Conservation (phyloP, 2,888 invertebrate genomes). For the Ornithoptera priamus region DNA sequence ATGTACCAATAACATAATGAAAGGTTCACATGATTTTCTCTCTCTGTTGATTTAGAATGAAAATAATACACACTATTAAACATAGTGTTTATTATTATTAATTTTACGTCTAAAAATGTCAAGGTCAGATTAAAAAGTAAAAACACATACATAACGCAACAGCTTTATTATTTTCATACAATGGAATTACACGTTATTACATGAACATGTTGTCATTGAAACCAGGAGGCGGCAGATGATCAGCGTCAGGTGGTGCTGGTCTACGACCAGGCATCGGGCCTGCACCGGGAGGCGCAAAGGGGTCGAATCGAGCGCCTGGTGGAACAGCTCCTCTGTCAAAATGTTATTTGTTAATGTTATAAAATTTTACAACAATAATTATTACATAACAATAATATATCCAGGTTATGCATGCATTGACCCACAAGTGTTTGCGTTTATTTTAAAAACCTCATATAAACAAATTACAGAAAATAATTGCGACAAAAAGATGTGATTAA, state of each 20-base stretch:
- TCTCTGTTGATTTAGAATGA: too few species aligned
- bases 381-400: not conserved
- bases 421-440: too few species aligned
- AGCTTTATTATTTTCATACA: not conserved
- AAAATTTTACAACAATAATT: not conserved
- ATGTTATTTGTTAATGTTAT: slow-evolving; percentile 20
- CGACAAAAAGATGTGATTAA: too few species aligned
- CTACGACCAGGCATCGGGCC: slow-evolving; percentile 65
- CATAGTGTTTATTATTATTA: not conserved
- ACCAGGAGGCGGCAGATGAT: slow-evolving; percentile 88
- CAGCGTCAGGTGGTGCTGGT: slow-evolving; percentile 82
- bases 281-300: slow-evolving; percentile 84
- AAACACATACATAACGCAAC: not conserved
- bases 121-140: not conserved
- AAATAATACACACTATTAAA: too few species aligned
- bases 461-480: too few species aligned
- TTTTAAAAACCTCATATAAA: too few species aligned
- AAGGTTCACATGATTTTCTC: too few species aligned
- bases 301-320: slow-evolving; percentile 92
- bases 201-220: slow-evolving; percentile 88
- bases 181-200: slow-evolving; percentile 56
- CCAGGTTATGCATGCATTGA: not conserved
- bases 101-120: not conserved
- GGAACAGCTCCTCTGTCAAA: slow-evolving; percentile 79
- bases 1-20: too few species aligned